Evolutionary conservation across 2,888 invertebrate species (phyloP).

Genomic region (Microctonus aethiopoides): DNA sequence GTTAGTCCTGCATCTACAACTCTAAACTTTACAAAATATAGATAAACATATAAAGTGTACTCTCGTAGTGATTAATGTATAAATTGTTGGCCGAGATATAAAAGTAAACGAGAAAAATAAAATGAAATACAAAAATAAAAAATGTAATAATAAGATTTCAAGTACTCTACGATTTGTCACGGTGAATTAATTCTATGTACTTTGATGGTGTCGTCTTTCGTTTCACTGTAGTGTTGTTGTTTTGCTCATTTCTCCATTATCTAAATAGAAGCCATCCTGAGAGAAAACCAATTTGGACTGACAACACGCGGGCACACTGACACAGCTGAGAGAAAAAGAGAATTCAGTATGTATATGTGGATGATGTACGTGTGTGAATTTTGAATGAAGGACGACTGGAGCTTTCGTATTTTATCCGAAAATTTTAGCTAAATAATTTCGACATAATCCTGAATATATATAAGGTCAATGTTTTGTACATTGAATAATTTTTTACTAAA

Average conservation of each 20-base stretch:
- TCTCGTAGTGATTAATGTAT: constrained; percentile 10
- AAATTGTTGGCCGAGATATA: not conserved
- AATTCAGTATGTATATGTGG: not conserved
- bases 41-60: not conserved
- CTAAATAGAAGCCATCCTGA: not conserved
- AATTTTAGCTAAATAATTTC: not conserved
- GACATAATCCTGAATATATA: not conserved
- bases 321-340: not conserved
- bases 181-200: not conserved
- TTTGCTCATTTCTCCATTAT: not conserved
- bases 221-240: not conserved
- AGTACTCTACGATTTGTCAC: not conserved
- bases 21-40: not conserved
- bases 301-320: no score
- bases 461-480: not conserved
- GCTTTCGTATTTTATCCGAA: not conserved
- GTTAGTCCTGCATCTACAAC: not conserved
- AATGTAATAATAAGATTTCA: not conserved
- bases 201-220: not conserved
- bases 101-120: not conserved
- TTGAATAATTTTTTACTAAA: not conserved
- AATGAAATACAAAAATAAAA: not conserved
- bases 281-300: not conserved
- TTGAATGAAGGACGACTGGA: not conserved
- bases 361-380: not conserved